phyloP scores from a whole-genome alignment of 2,113 vertebrate species.

The Oceanites oceanicus region DNA sequence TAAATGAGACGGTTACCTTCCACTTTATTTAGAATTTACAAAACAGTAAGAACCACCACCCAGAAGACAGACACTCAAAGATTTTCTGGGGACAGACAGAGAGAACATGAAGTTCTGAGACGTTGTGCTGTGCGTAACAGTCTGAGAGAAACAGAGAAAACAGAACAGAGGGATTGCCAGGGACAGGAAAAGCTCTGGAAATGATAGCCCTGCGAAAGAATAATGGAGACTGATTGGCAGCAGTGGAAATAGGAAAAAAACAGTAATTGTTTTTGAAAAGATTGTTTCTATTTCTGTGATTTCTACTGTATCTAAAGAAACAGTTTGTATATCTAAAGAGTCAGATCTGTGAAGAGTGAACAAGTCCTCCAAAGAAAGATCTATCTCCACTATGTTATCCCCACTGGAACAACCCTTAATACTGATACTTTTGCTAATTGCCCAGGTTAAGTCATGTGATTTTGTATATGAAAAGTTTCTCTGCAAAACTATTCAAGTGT shows the following conservation, averaged over 20 bases:
- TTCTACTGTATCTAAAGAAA: not conserved
- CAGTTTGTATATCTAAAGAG: not conserved
- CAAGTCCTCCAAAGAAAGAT: not conserved
- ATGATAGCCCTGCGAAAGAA: not conserved
- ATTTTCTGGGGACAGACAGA: not conserved
- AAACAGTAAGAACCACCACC: not conserved
- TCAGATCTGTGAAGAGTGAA: not conserved
- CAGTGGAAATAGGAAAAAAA: not conserved
- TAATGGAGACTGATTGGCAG: not conserved
- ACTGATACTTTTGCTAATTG: not conserved
- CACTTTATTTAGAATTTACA: not conserved
- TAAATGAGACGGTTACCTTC: not conserved
- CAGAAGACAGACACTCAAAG: not conserved
- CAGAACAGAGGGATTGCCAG: not conserved
- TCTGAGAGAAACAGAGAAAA: not conserved
- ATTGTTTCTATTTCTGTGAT: not conserved
- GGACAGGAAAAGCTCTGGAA: conserved; percentile 5
- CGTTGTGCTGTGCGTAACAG: not conserved
- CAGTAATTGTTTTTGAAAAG: not conserved
- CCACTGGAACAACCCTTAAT: not conserved
- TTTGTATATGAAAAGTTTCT: not conserved
- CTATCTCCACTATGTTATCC: not conserved
- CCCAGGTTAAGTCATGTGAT: not conserved
- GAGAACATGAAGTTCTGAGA: not conserved
- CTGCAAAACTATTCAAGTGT: not conserved